Conservation (phyloP, 2,797 vertebrate genomes). For the Glyptemys insculpta region DNA sequence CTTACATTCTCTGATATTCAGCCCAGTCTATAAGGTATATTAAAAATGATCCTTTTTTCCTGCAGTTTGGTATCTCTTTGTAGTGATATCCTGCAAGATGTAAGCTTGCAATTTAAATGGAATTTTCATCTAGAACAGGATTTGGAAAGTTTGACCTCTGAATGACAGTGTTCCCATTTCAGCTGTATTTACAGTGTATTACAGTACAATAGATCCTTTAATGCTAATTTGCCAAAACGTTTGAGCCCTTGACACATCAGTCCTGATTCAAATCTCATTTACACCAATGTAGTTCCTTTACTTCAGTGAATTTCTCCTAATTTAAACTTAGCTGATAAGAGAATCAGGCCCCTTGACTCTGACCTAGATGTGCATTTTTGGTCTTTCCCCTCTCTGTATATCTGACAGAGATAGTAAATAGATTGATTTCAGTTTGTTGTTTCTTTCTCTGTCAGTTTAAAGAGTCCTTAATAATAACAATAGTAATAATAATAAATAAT, state of each 20-base stretch:
- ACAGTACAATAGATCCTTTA: background rate
- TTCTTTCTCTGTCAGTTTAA: background rate
- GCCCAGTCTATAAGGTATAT: background rate
- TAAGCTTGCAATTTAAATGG: background rate
- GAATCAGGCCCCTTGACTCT: background rate
- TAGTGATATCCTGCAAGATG: background rate
- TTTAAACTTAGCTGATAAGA: background rate
- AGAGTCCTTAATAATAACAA: background rate
- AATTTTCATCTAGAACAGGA: conserved; percentile 7
- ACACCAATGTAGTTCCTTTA: background rate
- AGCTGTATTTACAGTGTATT: background rate
- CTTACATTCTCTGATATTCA: background rate
- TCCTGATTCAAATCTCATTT: background rate
- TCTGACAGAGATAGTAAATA: background rate
- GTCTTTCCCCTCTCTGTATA: background rate
- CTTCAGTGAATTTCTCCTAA: background rate
- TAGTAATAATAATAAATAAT: background rate
- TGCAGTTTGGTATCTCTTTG: conserved; percentile 9
- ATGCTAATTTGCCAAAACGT: background rate
- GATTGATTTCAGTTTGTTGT: background rate
- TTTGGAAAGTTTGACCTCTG: background rate
- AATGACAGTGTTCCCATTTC: background rate
- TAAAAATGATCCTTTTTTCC: background rate
- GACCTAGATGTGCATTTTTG: background rate
- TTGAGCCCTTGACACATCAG: background rate